Evolutionary conservation across 2,888 invertebrate species (phyloP), one percentile per base, ranked within the genome.

Genomic region (Lithosia quadra): DNA sequence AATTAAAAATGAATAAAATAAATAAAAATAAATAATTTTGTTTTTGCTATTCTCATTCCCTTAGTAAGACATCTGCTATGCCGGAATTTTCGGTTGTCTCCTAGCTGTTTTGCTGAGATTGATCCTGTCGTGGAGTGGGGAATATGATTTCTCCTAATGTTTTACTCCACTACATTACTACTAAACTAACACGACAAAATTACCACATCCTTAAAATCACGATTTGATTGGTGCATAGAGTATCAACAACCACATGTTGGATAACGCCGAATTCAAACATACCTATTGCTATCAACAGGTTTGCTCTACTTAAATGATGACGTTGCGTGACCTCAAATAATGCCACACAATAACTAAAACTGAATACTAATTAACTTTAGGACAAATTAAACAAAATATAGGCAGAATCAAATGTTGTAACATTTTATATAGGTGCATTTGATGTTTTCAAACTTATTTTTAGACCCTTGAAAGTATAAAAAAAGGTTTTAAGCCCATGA

Each of bases 31-130:
- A 28, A 34, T 10, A 9, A n/a, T n/a, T n/a, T 49, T n/a, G n/a
- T 49, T 49, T 49, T n/a, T 49, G 49, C 0, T 49, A 49, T n/a
- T 0, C n/a, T n/a, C 8, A n/a, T 9, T n/a, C 49, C 49, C n/a
- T 49, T 49, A 49, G 49, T 49, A n/a, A n/a, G 49, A 49, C n/a
- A n/a, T n/a, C n/a, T 49, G 49, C 49, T n/a, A 49, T 18, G 49
- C n/a, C n/a, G n/a, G 49, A 49, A 49, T 49, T 49, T 15, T 49
- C n/a, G 8, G 49, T 49, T n/a, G 18, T 8, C n/a, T 49, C 49
- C n/a, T 49, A 49, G 49, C 49, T n/a, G 49, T 18, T 49, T 49
- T 7, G 1, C 18, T n/a, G 8, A 18, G 7, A 18, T 18, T 7
- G 18, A 43, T 18, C 15, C 15, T 15, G 39, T 4, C 10, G 13